These are phyloP conservation scores for Phoxinus dragarum DNA, from an alignment of 2,797 vertebrate species.

Conservation along the genomic window DNA sequence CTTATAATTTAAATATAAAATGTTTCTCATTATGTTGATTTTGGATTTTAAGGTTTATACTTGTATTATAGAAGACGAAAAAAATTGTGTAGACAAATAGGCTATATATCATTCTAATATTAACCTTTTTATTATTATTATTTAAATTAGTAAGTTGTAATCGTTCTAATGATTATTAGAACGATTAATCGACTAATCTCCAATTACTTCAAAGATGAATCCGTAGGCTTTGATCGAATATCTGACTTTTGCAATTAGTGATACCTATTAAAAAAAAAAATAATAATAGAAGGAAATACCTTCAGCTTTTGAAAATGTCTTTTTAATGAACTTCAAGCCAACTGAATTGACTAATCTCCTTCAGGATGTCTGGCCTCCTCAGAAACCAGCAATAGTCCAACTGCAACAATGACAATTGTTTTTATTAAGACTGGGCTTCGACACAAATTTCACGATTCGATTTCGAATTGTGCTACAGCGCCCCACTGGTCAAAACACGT, in stretches of 20 bases:
- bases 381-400: too few relatives aligned
- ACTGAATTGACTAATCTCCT: background rate
- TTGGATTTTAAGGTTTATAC: background rate
- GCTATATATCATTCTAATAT: too few relatives aligned
- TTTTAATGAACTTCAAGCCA: background rate
- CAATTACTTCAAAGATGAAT: background rate
- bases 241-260: background rate
- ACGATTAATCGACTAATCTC: background rate
- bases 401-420: background rate
- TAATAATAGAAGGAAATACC: background rate
- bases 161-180: background rate
- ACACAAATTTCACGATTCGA: background rate
- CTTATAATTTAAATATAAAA: background rate
- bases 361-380: background rate
- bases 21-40: background rate
- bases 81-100: background rate
- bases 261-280: background rate
- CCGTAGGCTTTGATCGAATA: background rate
- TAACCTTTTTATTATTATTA: too few relatives aligned
- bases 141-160: too few relatives aligned
- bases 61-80: background rate
- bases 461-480: background rate
- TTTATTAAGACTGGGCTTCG: background rate
- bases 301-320: background rate
- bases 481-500: background rate